Evolutionary conservation across 2,888 invertebrate species (phyloP).

Genomic region (Mythimna loreyi): DNA sequence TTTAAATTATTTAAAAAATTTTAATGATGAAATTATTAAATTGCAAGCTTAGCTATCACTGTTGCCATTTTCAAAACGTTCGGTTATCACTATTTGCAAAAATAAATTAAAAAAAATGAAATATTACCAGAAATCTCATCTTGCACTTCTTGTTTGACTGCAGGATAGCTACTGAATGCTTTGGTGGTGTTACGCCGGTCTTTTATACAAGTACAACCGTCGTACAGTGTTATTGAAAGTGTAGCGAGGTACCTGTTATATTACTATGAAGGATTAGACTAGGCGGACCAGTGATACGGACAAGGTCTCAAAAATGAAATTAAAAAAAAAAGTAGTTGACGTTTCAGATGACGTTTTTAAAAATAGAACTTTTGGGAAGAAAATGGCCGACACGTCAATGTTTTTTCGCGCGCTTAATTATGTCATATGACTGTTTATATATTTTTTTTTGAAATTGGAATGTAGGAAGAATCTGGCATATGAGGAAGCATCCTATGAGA

Average conservation of each 20-base stretch:
- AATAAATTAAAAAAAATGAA: slow-evolving; percentile 62
- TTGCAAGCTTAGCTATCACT: slow-evolving; percentile 8
- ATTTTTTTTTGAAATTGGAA: no score
- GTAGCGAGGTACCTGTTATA: slow-evolving; percentile 65
- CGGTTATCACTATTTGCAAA: slow-evolving; percentile 44
- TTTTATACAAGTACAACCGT: slow-evolving; percentile 81
- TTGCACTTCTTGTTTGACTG: slow-evolving; percentile 89
- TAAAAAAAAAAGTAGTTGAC: slow-evolving; percentile 33
- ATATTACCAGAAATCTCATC: slow-evolving; percentile 89
- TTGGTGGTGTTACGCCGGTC: slow-evolving; percentile 70
- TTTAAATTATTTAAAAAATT: not conserved
- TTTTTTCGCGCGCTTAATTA: not conserved
- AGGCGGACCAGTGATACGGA: slow-evolving; percentile 60
- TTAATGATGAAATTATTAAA: not conserved
- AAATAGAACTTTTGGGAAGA: not conserved
- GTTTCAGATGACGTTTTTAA: slow-evolving; percentile 11
- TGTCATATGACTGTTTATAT: no score
- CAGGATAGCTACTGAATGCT: slow-evolving; percentile 89
- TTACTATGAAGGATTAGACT: slow-evolving; percentile 62
- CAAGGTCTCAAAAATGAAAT: slow-evolving; percentile 60
- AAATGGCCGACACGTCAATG: not conserved
- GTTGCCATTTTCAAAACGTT: slow-evolving; percentile 36
- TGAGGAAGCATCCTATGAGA: no score
- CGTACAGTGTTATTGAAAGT: slow-evolving; percentile 80
- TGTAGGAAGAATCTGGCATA: no score